Conservation (phyloP, 2,113 vertebrate species). For the Tor tambroides region DNA sequence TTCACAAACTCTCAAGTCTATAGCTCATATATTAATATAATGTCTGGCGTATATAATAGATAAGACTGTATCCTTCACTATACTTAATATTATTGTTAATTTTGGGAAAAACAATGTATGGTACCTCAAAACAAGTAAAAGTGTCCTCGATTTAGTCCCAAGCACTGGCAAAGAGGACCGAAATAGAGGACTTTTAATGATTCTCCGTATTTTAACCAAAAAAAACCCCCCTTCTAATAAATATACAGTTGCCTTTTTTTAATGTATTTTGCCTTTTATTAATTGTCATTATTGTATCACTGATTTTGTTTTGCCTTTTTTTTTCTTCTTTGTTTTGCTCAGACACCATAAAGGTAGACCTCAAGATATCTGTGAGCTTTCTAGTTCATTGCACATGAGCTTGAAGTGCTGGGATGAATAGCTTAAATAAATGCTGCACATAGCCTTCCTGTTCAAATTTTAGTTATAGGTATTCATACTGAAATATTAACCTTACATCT, state of each 20-base stretch:
- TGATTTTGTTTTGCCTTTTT: not conserved
- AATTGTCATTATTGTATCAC: not conserved
- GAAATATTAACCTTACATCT: not conserved
- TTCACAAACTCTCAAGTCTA: not conserved
- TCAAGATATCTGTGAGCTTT: not conserved
- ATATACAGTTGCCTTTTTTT: not conserved
- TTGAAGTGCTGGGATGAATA: not conserved
- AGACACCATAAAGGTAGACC: not conserved
- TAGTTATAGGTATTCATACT: not conserved
- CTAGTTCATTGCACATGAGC: not conserved
- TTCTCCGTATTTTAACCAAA: conserved; percentile 10
- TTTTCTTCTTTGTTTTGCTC: not conserved
- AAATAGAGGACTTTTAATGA: not conserved
- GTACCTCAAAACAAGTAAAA: conserved; percentile 14
- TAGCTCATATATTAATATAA: not conserved
- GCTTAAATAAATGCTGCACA: not conserved
- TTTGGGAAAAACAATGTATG: not conserved
- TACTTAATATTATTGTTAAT: not conserved
- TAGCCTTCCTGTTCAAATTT: not conserved
- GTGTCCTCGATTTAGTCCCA: conserved; percentile 28
- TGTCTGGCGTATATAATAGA: not conserved
- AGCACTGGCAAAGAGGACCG: not conserved
- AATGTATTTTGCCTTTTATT: not conserved
- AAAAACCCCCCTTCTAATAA: conserved; percentile 20
- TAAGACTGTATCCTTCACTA: conserved; percentile 22